Conservation (phyloP, 2,113 vertebrate species). For the Synchiropus splendidus region DNA sequence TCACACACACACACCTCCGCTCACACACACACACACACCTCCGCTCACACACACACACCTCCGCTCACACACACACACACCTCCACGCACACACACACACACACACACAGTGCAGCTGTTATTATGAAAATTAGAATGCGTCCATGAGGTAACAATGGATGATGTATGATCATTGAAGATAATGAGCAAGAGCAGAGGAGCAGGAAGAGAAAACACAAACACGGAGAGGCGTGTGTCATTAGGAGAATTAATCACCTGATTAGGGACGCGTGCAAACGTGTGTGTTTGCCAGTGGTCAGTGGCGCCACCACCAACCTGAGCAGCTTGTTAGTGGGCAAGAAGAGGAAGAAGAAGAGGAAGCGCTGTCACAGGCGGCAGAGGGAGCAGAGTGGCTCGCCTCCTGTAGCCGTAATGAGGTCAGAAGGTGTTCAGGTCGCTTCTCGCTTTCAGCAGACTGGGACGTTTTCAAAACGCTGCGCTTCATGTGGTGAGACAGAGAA, state of each 20-base stretch:
- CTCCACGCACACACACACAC: constrained; percentile 5
- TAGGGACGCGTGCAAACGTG: too few species aligned
- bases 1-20: too few species aligned
- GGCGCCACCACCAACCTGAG: not conserved
- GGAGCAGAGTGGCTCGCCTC: constrained; percentile 54
- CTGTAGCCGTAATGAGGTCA: constrained; percentile 79
- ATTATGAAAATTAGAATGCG: too few species aligned
- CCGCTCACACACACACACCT: not conserved
- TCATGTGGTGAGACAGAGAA: too few species aligned
- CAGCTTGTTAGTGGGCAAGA: constrained; percentile 27
- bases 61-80: constrained; percentile 1
- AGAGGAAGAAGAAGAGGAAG: constrained; percentile 11
- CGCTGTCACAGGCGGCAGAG: constrained; percentile 17
- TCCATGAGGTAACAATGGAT: too few species aligned
- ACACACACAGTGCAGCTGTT: constrained; percentile 2
- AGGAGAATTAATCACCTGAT: too few species aligned
- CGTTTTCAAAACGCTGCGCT: too few species aligned
- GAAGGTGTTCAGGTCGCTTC: constrained; percentile 55
- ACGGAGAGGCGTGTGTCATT: too few species aligned
- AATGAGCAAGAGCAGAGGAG: too few species aligned
- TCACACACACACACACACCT: constrained; percentile 1
- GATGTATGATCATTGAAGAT: too few species aligned
- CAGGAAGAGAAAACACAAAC: too few species aligned
- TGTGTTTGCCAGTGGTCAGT: too few species aligned
- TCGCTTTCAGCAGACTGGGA: constrained; percentile 18